Evolutionary conservation across 2,113 vertebrate species (phyloP), one percentile per base, ranked within the genome.

Genomic region (Nycticorax nycticorax): DNA sequence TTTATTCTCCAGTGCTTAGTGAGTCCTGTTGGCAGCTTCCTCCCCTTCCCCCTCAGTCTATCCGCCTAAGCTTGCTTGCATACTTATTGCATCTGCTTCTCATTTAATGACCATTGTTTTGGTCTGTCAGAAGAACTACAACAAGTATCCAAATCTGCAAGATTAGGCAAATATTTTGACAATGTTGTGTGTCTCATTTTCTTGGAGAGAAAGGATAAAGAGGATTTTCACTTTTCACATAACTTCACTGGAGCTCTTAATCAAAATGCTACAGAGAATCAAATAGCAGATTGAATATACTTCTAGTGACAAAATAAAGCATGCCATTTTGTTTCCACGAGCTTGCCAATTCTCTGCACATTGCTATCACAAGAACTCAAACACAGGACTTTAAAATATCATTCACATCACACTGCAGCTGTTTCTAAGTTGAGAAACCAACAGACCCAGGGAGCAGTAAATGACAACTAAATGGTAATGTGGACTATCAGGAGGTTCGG

Each of bases 121-220:
- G 97, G 96, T 89, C 97, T 98, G 96, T 97, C 97, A 98, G 92
- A 96, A 97, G 86, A 91, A 94, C 97, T 96, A 90, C 39, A 28
- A 97, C 95, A 94, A 97, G 93, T 86, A 96, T 88, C 94, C 89
- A 96, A 97, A 98, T 98, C 96, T 98, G 97, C 93, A 94, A 98
- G 97, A 98, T 98, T 95, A 98, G 97, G 96, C 97, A 98, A 98
- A 98, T 98, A 98, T 98, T 98, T 98, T 98, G 98, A 98, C 97
- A 98, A 96, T 96, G 97, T 96, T 92, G 67, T 55, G 73, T 14
- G 72, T 96, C 94, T 96, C 93, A 79, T 96, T 89, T 94, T 96
- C 96, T 93, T 92, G 67, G 68, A 95, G 30, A 74, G 84, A 96
- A 89, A 93, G 93, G 97, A 97, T 88, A 95, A 80, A 98, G 80